Percentiles rank a stretch among this genome's conserved stretches.
Evolutionary conservation across 1,140 invertebrate genomes (phyloP).

Genomic region (Ceratina australensis): DNA sequence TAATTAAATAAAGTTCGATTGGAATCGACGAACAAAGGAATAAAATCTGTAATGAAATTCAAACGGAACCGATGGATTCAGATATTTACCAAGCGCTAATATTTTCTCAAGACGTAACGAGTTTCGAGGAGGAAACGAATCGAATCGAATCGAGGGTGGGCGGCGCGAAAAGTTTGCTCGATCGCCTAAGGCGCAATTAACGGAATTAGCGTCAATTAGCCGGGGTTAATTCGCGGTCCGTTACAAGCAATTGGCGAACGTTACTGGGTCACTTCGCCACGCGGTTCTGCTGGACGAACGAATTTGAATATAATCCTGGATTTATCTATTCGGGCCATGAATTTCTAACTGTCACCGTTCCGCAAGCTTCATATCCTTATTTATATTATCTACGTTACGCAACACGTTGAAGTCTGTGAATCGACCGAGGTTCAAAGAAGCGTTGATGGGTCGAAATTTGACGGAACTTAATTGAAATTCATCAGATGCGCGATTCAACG

Average conservation of each 20-base stretch:
- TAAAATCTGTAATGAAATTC: background rate
- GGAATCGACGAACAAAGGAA: too few relatives aligned
- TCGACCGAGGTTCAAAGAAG: too few relatives aligned
- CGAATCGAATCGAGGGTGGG: background rate
- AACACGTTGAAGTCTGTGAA: too few relatives aligned
- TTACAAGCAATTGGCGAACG: conserved; percentile 71
- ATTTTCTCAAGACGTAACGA: background rate
- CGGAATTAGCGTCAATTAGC: conserved; percentile 73
- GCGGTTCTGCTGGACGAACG: conserved; percentile 31
- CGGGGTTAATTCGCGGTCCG: conserved; percentile 72
- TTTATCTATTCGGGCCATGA: conserved; percentile 7
- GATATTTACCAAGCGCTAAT: background rate
- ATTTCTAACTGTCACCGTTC: conserved; percentile 43
- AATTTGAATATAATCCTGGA: conserved; percentile 58
- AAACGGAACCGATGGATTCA: background rate
- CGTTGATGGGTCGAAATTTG: background rate
- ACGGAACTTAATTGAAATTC: too few relatives aligned
- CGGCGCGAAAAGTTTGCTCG: conserved; percentile 67
- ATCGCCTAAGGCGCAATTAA: conserved; percentile 71
- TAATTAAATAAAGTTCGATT: too few relatives aligned
- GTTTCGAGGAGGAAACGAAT: background rate
- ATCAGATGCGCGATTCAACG: too few relatives aligned
- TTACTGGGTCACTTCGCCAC: conserved; percentile 62
- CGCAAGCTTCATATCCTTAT: too few relatives aligned
- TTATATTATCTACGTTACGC: too few relatives aligned